Evolutionary conservation across 2,797 vertebrate genomes (phyloP).

Genomic region (Alosa sapidissima): DNA sequence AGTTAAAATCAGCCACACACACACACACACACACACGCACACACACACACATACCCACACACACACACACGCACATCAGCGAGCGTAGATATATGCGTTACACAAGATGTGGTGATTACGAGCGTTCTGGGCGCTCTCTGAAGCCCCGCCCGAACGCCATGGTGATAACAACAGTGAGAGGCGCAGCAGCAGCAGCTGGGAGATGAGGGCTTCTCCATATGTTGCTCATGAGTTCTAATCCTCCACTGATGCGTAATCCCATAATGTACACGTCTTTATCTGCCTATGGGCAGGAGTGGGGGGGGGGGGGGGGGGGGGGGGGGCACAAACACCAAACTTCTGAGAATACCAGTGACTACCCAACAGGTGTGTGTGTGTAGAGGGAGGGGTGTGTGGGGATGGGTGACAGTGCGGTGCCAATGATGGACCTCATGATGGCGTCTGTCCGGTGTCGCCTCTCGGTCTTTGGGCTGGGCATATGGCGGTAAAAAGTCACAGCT

Average conservation of each 20-base stretch:
- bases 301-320: no score
- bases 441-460: conserved; percentile 46
- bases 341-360: neutral
- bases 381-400: neutral
- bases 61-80: neutral
- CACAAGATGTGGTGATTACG: conserved; percentile 34
- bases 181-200: neutral
- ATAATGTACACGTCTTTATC: conserved; percentile 5
- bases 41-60: neutral
- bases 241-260: conserved; percentile 28
- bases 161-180: neutral
- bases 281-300: neutral
- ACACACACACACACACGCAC: neutral
- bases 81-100: conserved; percentile 43
- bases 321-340: neutral
- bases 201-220: conserved; percentile 30
- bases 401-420: neutral
- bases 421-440: neutral
- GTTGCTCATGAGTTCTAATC: conserved; percentile 21
- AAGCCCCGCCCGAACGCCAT: neutral
- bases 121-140: conserved; percentile 26
- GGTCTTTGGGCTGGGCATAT: conserved; percentile 62
- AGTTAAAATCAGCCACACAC: neutral
- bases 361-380: neutral
- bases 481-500: conserved; percentile 74